Conservation (phyloP, 2,888 invertebrate species). For the Dryobota labecula region DNA sequence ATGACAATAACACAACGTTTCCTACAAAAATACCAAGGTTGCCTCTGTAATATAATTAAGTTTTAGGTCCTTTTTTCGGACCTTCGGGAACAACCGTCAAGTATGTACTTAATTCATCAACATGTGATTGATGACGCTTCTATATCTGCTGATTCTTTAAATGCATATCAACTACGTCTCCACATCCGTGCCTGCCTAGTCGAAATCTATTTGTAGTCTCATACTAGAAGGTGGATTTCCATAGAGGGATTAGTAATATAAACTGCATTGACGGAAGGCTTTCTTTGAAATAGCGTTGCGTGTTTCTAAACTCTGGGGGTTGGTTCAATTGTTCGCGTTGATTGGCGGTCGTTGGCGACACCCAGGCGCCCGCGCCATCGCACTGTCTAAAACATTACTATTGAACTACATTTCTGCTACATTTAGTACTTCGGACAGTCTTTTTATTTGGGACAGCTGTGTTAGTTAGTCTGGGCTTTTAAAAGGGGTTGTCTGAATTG, state of each 20-base stretch:
- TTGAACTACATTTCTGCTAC: conserved; percentile 22
- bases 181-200: neutral
- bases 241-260: conserved; percentile 13
- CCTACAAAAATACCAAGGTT: conserved; percentile 32
- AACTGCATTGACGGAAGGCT: conserved; percentile 55
- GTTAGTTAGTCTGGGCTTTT: conserved; percentile 21
- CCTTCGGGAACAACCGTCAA: neutral
- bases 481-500: neutral
- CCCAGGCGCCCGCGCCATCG: conserved; percentile 79
- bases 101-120: conserved; percentile 21
- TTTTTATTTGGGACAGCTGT: conserved; percentile 33
- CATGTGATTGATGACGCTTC: neutral
- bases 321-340: conserved; percentile 70
- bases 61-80: neutral
- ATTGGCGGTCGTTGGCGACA: conserved; percentile 75
- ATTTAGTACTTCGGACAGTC: neutral
- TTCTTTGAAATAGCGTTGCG: conserved; percentile 72
- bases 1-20: neutral
- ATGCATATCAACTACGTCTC: neutral
- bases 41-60: conserved; percentile 34
- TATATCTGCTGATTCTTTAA: neutral
- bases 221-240: conserved; percentile 21
- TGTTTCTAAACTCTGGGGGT: conserved; percentile 67
- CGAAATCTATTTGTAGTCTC: neutral
- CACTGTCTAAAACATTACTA: conserved; percentile 61